Conservation (phyloP, 37 sponge, comb jelly and placozoan genomes). For the Ephydatia muelleri region DNA sequence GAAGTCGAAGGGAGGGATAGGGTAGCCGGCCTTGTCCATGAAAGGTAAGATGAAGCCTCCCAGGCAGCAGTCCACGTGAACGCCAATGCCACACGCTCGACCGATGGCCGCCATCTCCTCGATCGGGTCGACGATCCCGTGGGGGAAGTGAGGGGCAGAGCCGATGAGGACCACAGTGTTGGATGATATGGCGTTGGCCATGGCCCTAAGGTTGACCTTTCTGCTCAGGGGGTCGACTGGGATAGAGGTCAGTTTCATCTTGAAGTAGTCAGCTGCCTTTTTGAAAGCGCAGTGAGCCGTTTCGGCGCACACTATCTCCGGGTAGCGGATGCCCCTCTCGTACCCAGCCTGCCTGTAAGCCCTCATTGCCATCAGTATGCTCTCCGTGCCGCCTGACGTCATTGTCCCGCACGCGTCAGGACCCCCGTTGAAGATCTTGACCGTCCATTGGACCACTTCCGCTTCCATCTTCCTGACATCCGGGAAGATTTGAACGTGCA, state of each 20-base stretch:
- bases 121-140: constrained; percentile 96
- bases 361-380: constrained; percentile 92
- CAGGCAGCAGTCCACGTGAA: constrained; percentile 96
- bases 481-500: constrained; percentile 93
- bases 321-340: constrained; percentile 81
- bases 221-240: constrained; percentile 66
- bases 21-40: constrained; percentile 95
- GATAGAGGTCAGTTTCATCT: constrained; percentile 75
- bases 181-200: constrained; percentile 76
- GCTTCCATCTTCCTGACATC: constrained; percentile 92
- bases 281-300: constrained; percentile 91
- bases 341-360: constrained; percentile 83
- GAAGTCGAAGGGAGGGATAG: constrained; percentile 91
- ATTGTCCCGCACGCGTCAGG: constrained; percentile 69
- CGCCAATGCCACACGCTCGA: constrained; percentile 57
- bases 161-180: constrained; percentile 91
- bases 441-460: constrained; percentile 86
- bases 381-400: constrained; percentile 94
- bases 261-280: constrained; percentile 90
- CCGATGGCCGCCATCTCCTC: constrained; percentile 76
- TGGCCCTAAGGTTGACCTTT: constrained; percentile 68
- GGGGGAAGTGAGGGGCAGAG: constrained; percentile 94
- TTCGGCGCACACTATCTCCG: constrained; percentile 81
- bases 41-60: constrained; percentile 95
- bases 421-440: constrained; percentile 83